Percentiles rank a stretch among this genome's conserved stretches.
Evolutionary conservation across 1,140 invertebrate genomes (phyloP).

Genomic region (Latrodectus geometricus): DNA sequence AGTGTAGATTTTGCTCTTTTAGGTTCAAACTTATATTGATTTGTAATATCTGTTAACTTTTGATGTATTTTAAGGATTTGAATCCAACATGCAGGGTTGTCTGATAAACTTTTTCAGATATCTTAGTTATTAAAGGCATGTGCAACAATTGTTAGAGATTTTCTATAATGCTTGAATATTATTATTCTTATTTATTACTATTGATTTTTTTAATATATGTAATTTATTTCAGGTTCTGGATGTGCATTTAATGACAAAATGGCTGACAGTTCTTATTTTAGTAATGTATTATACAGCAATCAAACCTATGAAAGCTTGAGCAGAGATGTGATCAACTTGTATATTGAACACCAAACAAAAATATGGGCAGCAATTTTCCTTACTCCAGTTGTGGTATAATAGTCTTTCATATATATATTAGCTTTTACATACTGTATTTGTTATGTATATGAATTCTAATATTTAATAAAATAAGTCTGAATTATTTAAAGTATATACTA

Average conservation of each 20-base stretch:
- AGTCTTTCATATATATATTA: neutral
- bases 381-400: slow-evolving; percentile 32
- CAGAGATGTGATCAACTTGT: slow-evolving; percentile 23
- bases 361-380: slow-evolving; percentile 26
- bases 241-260: neutral
- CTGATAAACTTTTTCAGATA: neutral
- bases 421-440: neutral
- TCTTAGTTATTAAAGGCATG: neutral
- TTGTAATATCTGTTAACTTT: no score
- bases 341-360: slow-evolving; percentile 33
- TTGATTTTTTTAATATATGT: neutral
- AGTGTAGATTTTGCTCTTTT: no score
- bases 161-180: neutral
- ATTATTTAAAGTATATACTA: neutral
- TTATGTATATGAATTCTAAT: neutral
- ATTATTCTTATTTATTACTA: neutral
- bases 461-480: neutral
- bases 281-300: slow-evolving; percentile 10
- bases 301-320: slow-evolving; percentile 13
- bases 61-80: no score
- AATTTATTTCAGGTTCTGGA: slow-evolving; percentile 11
- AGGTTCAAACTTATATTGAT: no score
- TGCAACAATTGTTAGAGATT: neutral
- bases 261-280: slow-evolving; percentile 22
- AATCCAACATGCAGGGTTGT: no score